Evolutionary conservation across 2,888 invertebrate genomes (phyloP).

Genomic region (Lasioglossum morio): DNA sequence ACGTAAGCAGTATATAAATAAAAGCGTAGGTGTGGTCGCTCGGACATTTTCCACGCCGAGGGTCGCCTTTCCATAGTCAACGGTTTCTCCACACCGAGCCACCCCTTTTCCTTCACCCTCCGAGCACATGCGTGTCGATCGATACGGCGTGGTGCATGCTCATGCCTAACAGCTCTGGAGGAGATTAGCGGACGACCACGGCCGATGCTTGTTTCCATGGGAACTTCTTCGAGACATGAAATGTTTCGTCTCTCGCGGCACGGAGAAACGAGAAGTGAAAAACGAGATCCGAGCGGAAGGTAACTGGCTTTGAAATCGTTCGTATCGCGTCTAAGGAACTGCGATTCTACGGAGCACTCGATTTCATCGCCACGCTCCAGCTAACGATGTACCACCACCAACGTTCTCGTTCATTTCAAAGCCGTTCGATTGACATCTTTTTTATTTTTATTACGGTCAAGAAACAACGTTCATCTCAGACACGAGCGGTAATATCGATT

Average conservation of each 20-base stretch:
- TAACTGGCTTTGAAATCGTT: not conserved
- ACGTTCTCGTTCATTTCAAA: not conserved
- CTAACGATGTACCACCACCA: not conserved
- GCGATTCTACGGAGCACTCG: not conserved
- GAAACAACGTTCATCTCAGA: not conserved
- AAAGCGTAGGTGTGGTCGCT: conserved; percentile 44
- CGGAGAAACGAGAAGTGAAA: conserved; percentile 20
- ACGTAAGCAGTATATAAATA: not conserved
- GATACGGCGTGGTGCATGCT: conserved; percentile 63
- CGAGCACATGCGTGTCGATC: conserved; percentile 60
- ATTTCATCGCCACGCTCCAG: not conserved
- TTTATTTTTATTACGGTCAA: conserved; percentile 1
- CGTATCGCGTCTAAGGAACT: not conserved
- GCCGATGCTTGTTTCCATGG: conserved; percentile 76
- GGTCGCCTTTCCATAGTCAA: conserved; percentile 41
- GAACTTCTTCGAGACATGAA: conserved; percentile 66
- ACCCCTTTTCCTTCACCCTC: conserved; percentile 33
- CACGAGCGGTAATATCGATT: not conserved
- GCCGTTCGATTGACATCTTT: not conserved
- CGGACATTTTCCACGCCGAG: conserved; percentile 53
- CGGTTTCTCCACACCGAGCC: not conserved
- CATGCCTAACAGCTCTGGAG: conserved; percentile 50
- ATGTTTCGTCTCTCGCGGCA: conserved; percentile 20
- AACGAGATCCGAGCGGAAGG: conserved; percentile 12
- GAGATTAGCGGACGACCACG: conserved; percentile 64